Percentiles rank a stretch among this genome's conserved stretches.
phyloP scores from a whole-genome alignment of 2,888 invertebrate species.

The Phyto melanocephala region DNA sequence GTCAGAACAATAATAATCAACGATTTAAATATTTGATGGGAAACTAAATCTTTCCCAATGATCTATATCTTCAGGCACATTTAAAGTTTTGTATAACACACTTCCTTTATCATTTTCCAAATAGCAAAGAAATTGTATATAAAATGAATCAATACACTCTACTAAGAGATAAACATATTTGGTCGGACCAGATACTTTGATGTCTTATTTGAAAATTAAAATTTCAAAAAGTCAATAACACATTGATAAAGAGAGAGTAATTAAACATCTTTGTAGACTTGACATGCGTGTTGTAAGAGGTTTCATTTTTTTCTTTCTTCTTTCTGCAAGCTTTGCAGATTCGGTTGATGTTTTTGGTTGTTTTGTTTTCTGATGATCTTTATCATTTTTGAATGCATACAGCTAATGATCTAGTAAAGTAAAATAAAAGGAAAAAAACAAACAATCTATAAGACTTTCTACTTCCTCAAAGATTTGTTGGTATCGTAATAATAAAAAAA shows the following conservation, averaged over 20 bases:
- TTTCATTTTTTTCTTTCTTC: neutral
- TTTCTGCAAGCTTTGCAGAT: neutral
- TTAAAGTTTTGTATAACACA: too few species aligned
- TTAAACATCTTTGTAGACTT: slow-evolving; percentile 51
- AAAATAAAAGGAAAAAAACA: slow-evolving; percentile 40
- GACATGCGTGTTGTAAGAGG: slow-evolving; percentile 42
- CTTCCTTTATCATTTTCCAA: neutral
- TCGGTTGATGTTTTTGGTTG: neutral
- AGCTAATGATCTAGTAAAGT: slow-evolving; percentile 77
- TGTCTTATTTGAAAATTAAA: slow-evolving; percentile 44
- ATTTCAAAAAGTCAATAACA: slow-evolving; percentile 12
- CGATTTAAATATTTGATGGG: too few species aligned
- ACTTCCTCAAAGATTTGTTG: slow-evolving; percentile 58
- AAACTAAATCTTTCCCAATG: neutral
- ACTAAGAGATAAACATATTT: neutral
- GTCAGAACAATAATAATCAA: too few species aligned
- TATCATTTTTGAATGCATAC: slow-evolving; percentile 71
- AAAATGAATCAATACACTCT: neutral
- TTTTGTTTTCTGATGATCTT: slow-evolving; percentile 68
- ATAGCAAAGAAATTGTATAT: neutral
- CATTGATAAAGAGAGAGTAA: slow-evolving; percentile 15
- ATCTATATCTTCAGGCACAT: neutral
- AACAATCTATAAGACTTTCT: slow-evolving; percentile 64
- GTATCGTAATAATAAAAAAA: slow-evolving; percentile 4
- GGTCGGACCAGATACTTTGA: slow-evolving; percentile 21